Base-by-base conservation (phyloP, 2,888 invertebrate genomes). In the Tinea trinotella region DNA sequence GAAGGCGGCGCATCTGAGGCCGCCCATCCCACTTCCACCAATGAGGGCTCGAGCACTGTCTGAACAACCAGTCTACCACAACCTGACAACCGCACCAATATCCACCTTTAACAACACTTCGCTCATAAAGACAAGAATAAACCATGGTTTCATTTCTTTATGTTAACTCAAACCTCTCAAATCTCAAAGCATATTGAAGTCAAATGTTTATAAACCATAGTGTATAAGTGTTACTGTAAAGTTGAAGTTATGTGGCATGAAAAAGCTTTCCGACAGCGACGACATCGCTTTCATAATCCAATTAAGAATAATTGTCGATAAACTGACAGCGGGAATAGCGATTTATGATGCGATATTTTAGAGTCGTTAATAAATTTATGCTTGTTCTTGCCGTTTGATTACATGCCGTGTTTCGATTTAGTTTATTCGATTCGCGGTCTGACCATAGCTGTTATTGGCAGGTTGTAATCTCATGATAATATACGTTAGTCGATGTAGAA, bases 291-390 rank as follows among this genome's bases (percentile, higher is more conserved):
- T 83, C 82, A 80, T 85, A 85, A 84, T 84, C 85, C 84, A 85
- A 85, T 84, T 85, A 85, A 80, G 82, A 81, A 80, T 84, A 84
- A 84, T 84, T 80, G 82, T 83, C 84, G 83, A 79, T 83, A 82
- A 84, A 83, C 77, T 82, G 84, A 83, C 84, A 77, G 81, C 68
- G 70, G 63, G 70, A 74, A 78, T 81, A 74, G 74, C 80, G 79
- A 85, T 85, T 84, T 84, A 85, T 83, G 84, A 67, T 76, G 78
- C 76, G 83, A 85, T 85, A 85, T 85, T 84, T 85, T 76, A 83
- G 75, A 70, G 77, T 83, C 73, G 82, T 84, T 84, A 83, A 85
- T 85, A 85, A 85, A 84, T 81, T 82, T 76, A 80, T 82, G 78
- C 85, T 85, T 77, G 82, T 84, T 83, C 80, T 81, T 82, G 71